phyloP scores from a whole-genome alignment of 1,140 invertebrate species.

The Sarcophaga bullata region DNA sequence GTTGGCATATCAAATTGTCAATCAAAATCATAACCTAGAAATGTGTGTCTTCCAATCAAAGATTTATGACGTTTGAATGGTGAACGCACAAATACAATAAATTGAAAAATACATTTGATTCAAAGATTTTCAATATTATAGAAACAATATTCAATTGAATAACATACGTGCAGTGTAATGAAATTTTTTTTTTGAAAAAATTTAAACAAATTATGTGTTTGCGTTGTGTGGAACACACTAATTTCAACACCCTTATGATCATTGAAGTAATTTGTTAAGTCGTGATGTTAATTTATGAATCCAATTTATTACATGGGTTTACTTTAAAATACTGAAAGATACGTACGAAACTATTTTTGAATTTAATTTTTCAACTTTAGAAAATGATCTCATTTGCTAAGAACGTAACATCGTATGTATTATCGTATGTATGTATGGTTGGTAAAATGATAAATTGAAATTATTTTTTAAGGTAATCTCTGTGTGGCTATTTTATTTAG shows the following conservation, averaged over 20 bases:
- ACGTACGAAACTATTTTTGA: too few relatives aligned
- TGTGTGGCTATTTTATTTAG: too few relatives aligned
- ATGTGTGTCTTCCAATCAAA: neutral
- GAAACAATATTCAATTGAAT: neutral
- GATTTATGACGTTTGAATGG: neutral
- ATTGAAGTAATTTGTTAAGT: neutral
- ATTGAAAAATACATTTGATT: neutral
- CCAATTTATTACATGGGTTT: neutral
- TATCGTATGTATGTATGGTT: neutral
- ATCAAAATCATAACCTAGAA: slow-evolving; percentile 21
- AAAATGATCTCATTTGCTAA: neutral
- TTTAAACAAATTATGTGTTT: too few relatives aligned
- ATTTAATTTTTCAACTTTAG: neutral
- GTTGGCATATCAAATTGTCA: slow-evolving; percentile 18
- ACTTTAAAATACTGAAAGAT: too few relatives aligned
- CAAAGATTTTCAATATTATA: neutral
- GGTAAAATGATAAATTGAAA: neutral
- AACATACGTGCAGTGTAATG: too few relatives aligned
- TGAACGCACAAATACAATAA: neutral
- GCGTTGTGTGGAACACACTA: neutral
- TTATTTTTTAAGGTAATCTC: neutral
- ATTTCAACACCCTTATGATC: neutral
- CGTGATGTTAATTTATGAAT: neutral
- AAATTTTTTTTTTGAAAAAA: too few relatives aligned
- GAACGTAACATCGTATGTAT: neutral